Base-by-base conservation (phyloP, 2,113 vertebrate genomes). In the Loxodonta africana region DNA sequence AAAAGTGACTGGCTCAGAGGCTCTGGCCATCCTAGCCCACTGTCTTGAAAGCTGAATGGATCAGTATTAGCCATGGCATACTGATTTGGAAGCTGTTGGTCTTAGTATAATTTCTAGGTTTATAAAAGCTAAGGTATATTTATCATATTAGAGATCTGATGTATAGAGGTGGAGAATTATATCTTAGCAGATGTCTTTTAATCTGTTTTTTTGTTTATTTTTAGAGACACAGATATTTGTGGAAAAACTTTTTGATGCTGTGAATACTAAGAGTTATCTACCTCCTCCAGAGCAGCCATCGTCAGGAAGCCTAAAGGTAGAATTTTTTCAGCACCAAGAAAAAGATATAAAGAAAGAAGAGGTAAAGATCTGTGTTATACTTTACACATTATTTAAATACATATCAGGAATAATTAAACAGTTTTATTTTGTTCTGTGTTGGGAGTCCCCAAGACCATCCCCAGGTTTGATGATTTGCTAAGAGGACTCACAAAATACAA, bases 181-280 rank as follows among this genome's bases (percentile, higher is more conserved):
- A 26, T 25, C 23, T 92, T 97, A 87, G 9, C 23, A 88, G 73
- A 44, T 88, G 1, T 84, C 46, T 97, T 95, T 85, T 33, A 85
- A 77, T 97, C 17, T 95, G 0, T 96, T 82, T 97, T 60, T 7
- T 4, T 3, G 14, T 46, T 96, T 95, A n/a, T 69, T 97, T 98
- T 78, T 98, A 99, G 99, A 99, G 96, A 99, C 99, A 7, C 99
- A 99, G 96, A 99, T 98, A 94, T 99, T 99, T 99, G 99, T 99
- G 96, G 99, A 99, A 98, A 99, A 99, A 98, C 99, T 99, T 97
- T 99, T 99, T 98, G 99, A 99, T 99, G 99, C 99, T 95, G 99
- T 99, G 98, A 99, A 99, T 99, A 99, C 99, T 96, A 99, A 99
- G 98, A 99, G 99, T 98, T 99, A 99, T 95, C 99, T 99, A 99